Evolutionary conservation across 30 jellyfish, hydroid and myxozoan genomes (phyloP).

Genomic region (Cassiopea xamachana): DNA sequence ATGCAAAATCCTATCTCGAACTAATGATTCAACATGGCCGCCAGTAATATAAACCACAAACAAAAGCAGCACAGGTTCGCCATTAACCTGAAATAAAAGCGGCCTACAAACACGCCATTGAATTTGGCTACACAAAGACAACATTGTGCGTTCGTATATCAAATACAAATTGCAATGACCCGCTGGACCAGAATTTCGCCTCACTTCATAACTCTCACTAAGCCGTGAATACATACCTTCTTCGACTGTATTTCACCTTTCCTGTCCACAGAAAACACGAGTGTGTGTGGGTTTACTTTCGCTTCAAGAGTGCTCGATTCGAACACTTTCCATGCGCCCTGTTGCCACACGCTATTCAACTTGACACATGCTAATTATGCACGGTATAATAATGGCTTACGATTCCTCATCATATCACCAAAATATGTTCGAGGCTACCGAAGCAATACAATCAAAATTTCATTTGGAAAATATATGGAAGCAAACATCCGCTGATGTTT

Average conservation of each 20-base stretch:
- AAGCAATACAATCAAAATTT: conserved; percentile 10
- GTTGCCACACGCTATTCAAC: conserved; percentile 70
- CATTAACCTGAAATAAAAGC: conserved; percentile 16
- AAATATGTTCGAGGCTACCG: neutral
- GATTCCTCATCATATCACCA: conserved; percentile 6
- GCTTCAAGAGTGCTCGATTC: neutral
- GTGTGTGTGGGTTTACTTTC: neutral
- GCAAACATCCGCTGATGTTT: neutral
- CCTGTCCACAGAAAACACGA: neutral
- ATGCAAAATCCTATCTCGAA: neutral
- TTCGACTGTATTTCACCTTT: neutral
- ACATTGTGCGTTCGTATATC: neutral
- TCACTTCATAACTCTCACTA: neutral
- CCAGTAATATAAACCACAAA: conserved; percentile 60
- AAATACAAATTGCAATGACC: neutral
- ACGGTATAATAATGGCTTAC: conserved; percentile 46
- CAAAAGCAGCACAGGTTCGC: conserved; percentile 31
- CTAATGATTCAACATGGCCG: conserved; percentile 63
- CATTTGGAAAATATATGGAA: neutral
- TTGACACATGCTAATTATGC: conserved; percentile 78
- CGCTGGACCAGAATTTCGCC: neutral
- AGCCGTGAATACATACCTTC: conserved; percentile 1
- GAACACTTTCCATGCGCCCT: conserved; percentile 74
- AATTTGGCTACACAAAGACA: neutral
- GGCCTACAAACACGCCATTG: conserved; percentile 61